Conservation (phyloP, 2,888 invertebrate species). For the Andrena haemorrhoa region DNA sequence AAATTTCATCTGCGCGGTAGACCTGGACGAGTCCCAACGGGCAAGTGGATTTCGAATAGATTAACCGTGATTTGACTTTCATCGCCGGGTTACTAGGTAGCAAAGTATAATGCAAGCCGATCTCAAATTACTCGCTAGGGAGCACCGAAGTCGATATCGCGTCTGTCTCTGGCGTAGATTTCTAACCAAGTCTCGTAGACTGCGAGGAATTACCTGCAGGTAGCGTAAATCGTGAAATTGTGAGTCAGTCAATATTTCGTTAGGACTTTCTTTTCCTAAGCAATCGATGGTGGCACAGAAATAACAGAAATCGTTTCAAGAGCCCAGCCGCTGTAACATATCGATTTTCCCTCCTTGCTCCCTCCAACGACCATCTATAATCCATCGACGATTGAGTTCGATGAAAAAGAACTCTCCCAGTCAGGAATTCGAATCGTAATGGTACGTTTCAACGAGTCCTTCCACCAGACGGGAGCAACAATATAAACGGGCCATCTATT, state of each 20-base stretch:
- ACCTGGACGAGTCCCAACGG: neutral
- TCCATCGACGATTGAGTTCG: neutral
- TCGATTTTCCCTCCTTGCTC: neutral
- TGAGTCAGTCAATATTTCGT: no score
- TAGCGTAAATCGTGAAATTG: no score
- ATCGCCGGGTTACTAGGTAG: neutral
- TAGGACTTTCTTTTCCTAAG: no score
- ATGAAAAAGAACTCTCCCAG: neutral
- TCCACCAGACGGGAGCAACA: neutral
- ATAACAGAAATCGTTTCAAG: no score
- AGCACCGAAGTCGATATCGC: no score
- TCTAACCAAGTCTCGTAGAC: no score
- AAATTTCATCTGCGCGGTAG: slow-evolving; percentile 20
- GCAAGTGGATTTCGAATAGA: slow-evolving; percentile 17
- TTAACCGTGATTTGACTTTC: slow-evolving; percentile 25
- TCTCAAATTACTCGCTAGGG: no score
- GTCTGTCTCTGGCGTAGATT: no score
- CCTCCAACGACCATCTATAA: neutral
- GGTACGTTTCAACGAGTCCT: neutral
- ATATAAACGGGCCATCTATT: slow-evolving; percentile 22
- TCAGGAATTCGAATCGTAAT: neutral
- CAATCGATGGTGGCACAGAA: no score
- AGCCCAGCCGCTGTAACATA: neutral
- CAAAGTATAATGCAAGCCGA: no score
- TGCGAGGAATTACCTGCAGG: no score